Evolutionary conservation across 2,888 invertebrate species (phyloP).

Genomic region (Craniophora ligustri): DNA sequence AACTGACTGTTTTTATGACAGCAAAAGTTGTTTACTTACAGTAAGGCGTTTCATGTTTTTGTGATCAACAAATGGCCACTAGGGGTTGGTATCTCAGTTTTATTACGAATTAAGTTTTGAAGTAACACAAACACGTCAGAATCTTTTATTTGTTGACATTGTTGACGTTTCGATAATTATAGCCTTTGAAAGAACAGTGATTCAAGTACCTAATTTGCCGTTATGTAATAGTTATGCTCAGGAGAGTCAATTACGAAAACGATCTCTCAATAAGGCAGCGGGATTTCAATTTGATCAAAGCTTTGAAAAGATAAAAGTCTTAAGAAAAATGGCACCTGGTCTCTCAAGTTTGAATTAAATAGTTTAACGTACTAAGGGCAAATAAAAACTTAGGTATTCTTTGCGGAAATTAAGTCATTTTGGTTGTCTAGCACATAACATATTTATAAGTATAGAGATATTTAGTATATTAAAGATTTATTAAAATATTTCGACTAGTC

Average conservation of each 20-base stretch:
- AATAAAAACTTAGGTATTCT: constrained; percentile 2
- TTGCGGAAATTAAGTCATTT: constrained; percentile 6
- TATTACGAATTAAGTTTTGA: constrained; percentile 49
- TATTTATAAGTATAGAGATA: too few species aligned
- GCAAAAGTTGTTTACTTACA: constrained; percentile 63
- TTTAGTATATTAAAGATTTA: too few species aligned
- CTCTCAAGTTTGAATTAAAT: constrained; percentile 4
- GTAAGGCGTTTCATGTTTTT: constrained; percentile 59
- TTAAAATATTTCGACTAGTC: too few species aligned
- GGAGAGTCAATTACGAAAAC: not conserved
- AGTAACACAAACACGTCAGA: constrained; percentile 40
- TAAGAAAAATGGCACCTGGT: constrained; percentile 1
- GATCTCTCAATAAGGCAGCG: not conserved
- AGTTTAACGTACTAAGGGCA: constrained; percentile 9
- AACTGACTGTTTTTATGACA: constrained; percentile 71
- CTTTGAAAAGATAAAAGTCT: constrained; percentile 12
- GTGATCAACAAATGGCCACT: constrained; percentile 53
- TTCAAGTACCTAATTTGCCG: not conserved
- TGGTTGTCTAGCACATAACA: too few species aligned
- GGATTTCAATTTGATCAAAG: constrained; percentile 9
- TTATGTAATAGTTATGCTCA: not conserved
- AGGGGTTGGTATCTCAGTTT: constrained; percentile 50
- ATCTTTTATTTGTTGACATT: constrained; percentile 37
- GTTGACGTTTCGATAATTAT: constrained; percentile 9
- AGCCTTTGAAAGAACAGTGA: constrained; percentile 1